These are phyloP conservation scores for Tipula helvola DNA, from an alignment of 2,888 invertebrate genomes.

Conservation along the genomic window DNA sequence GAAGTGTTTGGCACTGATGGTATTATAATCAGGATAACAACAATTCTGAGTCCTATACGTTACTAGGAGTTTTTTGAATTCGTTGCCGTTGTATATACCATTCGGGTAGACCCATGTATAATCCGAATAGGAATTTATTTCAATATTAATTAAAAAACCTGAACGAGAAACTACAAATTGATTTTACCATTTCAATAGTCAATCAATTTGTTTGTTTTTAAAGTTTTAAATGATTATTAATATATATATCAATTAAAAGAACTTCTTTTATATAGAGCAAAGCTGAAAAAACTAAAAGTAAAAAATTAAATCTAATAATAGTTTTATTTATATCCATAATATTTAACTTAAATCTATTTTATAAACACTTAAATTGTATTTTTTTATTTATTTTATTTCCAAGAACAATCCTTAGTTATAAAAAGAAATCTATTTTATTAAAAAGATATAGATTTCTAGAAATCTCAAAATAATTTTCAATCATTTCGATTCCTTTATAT, in stretches of 20 bases:
- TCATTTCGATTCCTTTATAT: background rate
- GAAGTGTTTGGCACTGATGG: no score
- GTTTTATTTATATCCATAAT: background rate
- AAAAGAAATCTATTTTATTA: background rate
- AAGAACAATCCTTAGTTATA: background rate
- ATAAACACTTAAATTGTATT: background rate
- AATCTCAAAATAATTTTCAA: background rate
- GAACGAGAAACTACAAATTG: background rate
- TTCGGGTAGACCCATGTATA: no score
- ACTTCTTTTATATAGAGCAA: background rate
- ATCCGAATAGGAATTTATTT: background rate
- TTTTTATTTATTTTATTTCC: background rate
- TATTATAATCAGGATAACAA: no score
- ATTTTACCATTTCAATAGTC: background rate
- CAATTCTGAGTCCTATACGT: no score
- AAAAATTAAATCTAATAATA: background rate
- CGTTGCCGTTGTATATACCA: no score
- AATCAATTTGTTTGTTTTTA: background rate
- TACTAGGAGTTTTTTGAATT: no score
- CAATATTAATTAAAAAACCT: background rate
- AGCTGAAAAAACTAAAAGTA: background rate
- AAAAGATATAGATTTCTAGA: background rate
- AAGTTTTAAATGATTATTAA: background rate
- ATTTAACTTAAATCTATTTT: background rate
- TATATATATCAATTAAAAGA: background rate